A percentile compares a stretch with the other conserved stretches of the same genome.
Conservation (phyloP, 2,888 invertebrate genomes). For the Desoria tigrina region DNA sequence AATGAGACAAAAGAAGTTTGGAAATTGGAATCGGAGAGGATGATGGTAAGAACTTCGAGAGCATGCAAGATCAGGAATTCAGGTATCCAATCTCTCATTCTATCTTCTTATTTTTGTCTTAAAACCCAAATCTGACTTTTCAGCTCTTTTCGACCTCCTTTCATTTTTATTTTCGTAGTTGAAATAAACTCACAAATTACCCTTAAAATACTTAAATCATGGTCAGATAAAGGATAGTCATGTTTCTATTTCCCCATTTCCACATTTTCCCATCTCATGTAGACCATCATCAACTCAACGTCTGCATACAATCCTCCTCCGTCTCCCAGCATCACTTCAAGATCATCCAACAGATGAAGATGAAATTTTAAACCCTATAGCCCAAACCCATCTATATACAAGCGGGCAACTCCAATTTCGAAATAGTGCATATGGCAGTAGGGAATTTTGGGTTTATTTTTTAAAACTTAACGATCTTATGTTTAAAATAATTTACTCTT, state of each 20-base stretch:
- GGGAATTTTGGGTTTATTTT: neutral
- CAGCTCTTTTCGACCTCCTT: neutral
- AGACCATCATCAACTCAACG: neutral
- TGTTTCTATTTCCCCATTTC: neutral
- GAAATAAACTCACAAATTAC: constrained; percentile 11
- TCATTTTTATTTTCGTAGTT: too few relatives aligned
- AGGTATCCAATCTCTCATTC: too few relatives aligned
- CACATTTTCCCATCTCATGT: neutral
- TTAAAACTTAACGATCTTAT: constrained; percentile 18
- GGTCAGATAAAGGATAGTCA: neutral
- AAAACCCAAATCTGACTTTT: too few relatives aligned
- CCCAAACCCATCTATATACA: too few relatives aligned
- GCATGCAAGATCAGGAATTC: constrained; percentile 8
- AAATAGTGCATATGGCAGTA: too few relatives aligned
- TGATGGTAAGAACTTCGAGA: neutral
- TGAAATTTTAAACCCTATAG: neutral
- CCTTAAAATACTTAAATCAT: constrained; percentile 1
- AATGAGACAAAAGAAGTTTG: constrained; percentile 12
- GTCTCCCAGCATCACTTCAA: neutral
- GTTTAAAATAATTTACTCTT: constrained; percentile 21
- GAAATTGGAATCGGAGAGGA: constrained; percentile 7
- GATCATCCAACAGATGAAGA: neutral
- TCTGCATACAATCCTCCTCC: neutral
- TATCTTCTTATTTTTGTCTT: too few relatives aligned
- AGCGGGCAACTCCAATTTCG: too few relatives aligned